These are phyloP conservation scores for Philonicus albiceps DNA, from an alignment of 2,888 invertebrate species.

Conservation along the genomic window DNA sequence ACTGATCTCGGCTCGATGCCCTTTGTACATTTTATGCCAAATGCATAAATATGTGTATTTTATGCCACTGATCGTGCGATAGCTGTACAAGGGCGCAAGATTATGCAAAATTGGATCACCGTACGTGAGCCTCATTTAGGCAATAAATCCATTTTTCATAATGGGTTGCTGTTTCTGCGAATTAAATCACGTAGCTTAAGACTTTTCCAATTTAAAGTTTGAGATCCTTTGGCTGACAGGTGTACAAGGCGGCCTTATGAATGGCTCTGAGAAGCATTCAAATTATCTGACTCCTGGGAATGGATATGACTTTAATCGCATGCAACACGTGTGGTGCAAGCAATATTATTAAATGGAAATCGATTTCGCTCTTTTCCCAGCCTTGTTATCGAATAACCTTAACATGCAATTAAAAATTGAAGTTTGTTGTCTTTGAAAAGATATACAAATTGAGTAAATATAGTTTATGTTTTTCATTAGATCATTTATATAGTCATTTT, in stretches of 20 bases:
- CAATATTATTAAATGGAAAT: not conserved
- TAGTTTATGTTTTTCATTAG: too few relatives aligned
- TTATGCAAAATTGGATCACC: slow-evolving; percentile 31
- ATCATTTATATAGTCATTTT: too few relatives aligned
- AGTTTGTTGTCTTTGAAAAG: too few relatives aligned
- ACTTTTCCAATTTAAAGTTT: not conserved
- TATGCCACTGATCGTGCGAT: not conserved
- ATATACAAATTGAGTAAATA: too few relatives aligned
- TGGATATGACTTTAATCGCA: not conserved
- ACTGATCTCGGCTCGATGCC: slow-evolving; percentile 16
- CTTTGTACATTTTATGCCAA: slow-evolving; percentile 20
- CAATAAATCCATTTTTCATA: not conserved
- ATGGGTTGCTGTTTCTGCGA: not conserved
- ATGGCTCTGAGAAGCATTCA: not conserved
- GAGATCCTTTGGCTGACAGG: not conserved
- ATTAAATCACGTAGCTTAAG: not conserved
- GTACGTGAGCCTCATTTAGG: slow-evolving; percentile 21
- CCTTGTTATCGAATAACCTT: not conserved
- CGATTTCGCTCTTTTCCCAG: not conserved
- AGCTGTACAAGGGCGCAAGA: slow-evolving; percentile 27
- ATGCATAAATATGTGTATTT: not conserved
- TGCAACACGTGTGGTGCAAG: not conserved
- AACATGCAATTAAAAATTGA: not conserved
- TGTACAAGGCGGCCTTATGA: not conserved
- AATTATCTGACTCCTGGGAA: not conserved